These are phyloP conservation scores for Diaphora mendica DNA, from an alignment of 2,888 invertebrate species.

Conservation along the genomic window DNA sequence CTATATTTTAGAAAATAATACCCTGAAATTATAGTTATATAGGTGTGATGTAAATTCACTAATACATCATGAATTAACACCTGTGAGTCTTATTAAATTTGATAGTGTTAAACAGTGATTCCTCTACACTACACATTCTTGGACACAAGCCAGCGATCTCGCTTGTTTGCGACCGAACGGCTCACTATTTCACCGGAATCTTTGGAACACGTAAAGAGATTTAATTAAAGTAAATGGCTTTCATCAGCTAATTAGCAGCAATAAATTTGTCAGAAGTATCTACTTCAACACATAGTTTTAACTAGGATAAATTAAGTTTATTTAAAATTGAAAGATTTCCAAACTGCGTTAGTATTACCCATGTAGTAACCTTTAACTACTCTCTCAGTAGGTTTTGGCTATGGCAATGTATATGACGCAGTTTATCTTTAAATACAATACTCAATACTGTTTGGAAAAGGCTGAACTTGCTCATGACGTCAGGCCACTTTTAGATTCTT, in stretches of 20 bases:
- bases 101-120: background rate
- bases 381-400: no score
- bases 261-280: slow-evolving; percentile 8
- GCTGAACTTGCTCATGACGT: no score
- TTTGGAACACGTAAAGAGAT: slow-evolving; percentile 9
- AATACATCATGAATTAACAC: background rate
- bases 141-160: slow-evolving; percentile 30
- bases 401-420: no score
- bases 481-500: no score
- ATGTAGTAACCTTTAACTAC: no score
- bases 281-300: background rate
- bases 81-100: background rate
- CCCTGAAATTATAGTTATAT: background rate
- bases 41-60: background rate
- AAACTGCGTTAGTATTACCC: background rate
- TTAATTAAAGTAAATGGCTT: slow-evolving; percentile 19
- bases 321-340: background rate
- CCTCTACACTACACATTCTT: slow-evolving; percentile 1
- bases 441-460: no score
- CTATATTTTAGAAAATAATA: background rate
- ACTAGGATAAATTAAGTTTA: background rate
- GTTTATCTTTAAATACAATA: no score
- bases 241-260: slow-evolving; percentile 7
- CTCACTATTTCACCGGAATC: slow-evolving; percentile 11
- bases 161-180: slow-evolving; percentile 18